A percentile compares a stretch with the other conserved stretches of the same genome.
Conservation (phyloP, 1,140 invertebrate species). For the Drosophila saltans region DNA sequence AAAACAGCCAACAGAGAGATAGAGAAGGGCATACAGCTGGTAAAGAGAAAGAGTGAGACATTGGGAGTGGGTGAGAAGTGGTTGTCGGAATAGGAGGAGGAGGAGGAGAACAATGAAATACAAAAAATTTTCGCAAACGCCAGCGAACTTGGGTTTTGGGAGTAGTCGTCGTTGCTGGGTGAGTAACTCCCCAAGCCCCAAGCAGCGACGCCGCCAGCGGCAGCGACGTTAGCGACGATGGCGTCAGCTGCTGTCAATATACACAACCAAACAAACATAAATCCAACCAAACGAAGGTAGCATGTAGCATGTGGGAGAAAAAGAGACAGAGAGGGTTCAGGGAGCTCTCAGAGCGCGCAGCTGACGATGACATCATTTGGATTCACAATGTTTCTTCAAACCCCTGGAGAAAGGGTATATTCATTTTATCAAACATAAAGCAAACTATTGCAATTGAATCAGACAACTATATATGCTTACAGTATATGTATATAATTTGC, state of each 20-base stretch:
- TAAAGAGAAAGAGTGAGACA: background rate
- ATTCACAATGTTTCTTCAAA: constrained; percentile 12
- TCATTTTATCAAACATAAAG: background rate
- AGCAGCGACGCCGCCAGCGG: constrained; percentile 19
- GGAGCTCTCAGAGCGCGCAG: constrained; percentile 25
- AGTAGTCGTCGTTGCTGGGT: constrained; percentile 26
- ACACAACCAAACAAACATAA: constrained; percentile 4
- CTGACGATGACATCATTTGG: constrained; percentile 58
- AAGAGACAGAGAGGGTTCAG: constrained; percentile 9
- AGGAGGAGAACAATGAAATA: background rate
- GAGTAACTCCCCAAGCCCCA: constrained; percentile 52
- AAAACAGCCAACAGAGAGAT: constrained; percentile 15
- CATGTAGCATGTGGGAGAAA: background rate
- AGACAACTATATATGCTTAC: no score
- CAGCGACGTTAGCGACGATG: constrained; percentile 50
- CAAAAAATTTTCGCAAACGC: constrained; percentile 42
- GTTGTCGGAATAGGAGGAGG: no score
- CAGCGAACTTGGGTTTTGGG: constrained; percentile 27
- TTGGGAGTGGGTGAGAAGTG: background rate
- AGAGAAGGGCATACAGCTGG: constrained; percentile 14
- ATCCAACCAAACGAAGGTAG: constrained; percentile 46
- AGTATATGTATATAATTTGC: no score
- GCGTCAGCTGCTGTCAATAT: constrained; percentile 63
- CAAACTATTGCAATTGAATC: no score
- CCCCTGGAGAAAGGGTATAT: constrained; percentile 14